Evolutionary conservation across 1,140 invertebrate species (phyloP).

Genomic region (Neodiprion virginianus): DNA sequence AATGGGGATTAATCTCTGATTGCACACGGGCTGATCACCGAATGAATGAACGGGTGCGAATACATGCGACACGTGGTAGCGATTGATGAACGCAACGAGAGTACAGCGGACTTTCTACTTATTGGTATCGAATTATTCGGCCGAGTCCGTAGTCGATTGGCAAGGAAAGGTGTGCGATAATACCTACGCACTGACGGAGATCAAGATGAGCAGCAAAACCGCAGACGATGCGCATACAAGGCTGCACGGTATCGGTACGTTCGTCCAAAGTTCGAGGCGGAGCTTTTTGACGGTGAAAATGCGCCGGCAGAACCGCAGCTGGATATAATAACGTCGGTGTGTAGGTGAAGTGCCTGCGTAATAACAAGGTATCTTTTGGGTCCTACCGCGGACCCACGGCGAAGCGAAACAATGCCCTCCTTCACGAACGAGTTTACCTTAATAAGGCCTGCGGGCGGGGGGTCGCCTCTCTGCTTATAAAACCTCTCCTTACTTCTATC

Average conservation of each 20-base stretch:
- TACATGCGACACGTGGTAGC: too few species aligned
- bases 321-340: too few species aligned
- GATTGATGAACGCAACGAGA: too few species aligned
- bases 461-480: slow-evolving; percentile 6
- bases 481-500: not conserved
- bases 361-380: slow-evolving; percentile 6
- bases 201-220: not conserved
- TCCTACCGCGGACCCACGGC: not conserved
- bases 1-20: too few species aligned
- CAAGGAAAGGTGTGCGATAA: too few species aligned
- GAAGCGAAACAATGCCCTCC: slow-evolving; percentile 3
- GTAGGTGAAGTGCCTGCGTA: not conserved
- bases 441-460: slow-evolving; percentile 8
- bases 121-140: too few species aligned
- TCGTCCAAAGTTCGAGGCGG: not conserved
- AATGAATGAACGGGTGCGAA: too few species aligned
- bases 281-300: not conserved
- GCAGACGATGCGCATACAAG: not conserved
- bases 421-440: slow-evolving; percentile 12
- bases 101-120: too few species aligned
- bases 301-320: not conserved
- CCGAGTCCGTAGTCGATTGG: too few species aligned
- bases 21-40: too few species aligned
- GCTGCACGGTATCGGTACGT: not conserved
- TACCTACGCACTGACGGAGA: too few species aligned